Conservation (phyloP, 2,113 vertebrate genomes). For the Vireo altiloquus region DNA sequence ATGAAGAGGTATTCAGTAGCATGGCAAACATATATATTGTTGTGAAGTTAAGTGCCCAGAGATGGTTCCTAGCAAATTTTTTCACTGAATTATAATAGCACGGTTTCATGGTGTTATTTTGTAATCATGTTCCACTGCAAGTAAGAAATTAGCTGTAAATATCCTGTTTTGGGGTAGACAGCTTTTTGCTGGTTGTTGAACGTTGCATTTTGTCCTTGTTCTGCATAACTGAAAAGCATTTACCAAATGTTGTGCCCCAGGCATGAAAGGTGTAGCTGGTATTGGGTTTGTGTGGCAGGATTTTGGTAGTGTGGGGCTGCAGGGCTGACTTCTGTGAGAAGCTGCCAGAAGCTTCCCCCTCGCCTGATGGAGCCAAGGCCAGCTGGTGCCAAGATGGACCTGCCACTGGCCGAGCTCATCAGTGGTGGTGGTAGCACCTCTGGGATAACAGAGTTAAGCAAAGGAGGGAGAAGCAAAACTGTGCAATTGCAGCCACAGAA, state of each 20-base stretch:
- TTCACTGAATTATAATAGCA: not conserved
- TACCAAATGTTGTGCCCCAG: not conserved
- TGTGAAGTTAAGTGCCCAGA: not conserved
- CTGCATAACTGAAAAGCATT: not conserved
- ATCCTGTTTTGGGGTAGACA: not conserved
- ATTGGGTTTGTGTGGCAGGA: not conserved
- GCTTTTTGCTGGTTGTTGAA: not conserved
- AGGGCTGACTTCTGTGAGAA: not conserved
- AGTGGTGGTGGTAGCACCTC: too few species aligned
- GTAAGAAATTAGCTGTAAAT: not conserved
- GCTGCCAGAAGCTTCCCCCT: not conserved
- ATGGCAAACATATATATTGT: not conserved
- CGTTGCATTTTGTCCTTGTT: not conserved
- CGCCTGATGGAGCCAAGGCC: not conserved
- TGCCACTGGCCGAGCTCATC: not conserved
- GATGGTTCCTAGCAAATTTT: not conserved
- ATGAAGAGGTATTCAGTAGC: not conserved
- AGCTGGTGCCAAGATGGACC: not conserved
- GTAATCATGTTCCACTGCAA: not conserved
- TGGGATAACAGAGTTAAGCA: not conserved
- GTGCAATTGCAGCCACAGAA: not conserved
- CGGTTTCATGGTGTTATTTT: not conserved
- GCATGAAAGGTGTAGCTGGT: not conserved
- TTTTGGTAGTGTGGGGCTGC: not conserved
- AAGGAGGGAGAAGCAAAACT: rapidly evolving